Percentiles rank a stretch among this genome's conserved stretches.
These are phyloP conservation scores for Seriola dumerili DNA, from an alignment of 2,113 vertebrate species.

Conservation along the genomic window DNA sequence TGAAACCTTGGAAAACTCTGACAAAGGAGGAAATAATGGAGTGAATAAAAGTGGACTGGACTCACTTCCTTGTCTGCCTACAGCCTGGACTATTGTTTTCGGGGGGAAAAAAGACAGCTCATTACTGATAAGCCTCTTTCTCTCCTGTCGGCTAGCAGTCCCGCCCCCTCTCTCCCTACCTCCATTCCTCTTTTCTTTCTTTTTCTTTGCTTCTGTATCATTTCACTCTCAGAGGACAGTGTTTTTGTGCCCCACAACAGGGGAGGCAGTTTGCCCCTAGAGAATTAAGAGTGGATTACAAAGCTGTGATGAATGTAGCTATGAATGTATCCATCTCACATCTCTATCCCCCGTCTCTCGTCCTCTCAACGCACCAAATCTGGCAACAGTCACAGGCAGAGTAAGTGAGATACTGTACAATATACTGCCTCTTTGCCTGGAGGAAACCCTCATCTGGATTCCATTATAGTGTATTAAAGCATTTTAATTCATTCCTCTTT, in stretches of 20 bases:
- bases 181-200: conserved; percentile 37
- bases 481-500: conserved; percentile 22
- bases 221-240: conserved; percentile 59
- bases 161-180: conserved; percentile 54
- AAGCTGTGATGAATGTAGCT: conserved; percentile 68
- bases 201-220: conserved; percentile 68
- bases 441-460: conserved; percentile 17
- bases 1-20: conserved; percentile 32
- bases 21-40: conserved; percentile 46
- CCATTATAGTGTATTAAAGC: conserved; percentile 6
- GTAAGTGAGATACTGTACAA: not conserved
- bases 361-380: not conserved
- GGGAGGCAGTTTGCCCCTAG: conserved; percentile 19
- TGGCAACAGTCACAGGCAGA: conserved; percentile 17
- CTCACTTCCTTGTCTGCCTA: conserved; percentile 54
- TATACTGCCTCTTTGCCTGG: not conserved
- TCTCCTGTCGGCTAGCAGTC: conserved; percentile 46
- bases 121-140: conserved; percentile 80
- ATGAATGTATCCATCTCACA: conserved; percentile 56
- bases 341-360: conserved; percentile 10
- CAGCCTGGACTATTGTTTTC: conserved; percentile 48
- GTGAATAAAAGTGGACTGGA: conserved; percentile 13
- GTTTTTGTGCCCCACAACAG: conserved; percentile 51
- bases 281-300: conserved; percentile 73
- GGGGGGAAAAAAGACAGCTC: conserved; percentile 47